Evolutionary conservation across 92 coral and sea anemone genomes (phyloP).

Genomic region (Palythoa grandiflora): DNA sequence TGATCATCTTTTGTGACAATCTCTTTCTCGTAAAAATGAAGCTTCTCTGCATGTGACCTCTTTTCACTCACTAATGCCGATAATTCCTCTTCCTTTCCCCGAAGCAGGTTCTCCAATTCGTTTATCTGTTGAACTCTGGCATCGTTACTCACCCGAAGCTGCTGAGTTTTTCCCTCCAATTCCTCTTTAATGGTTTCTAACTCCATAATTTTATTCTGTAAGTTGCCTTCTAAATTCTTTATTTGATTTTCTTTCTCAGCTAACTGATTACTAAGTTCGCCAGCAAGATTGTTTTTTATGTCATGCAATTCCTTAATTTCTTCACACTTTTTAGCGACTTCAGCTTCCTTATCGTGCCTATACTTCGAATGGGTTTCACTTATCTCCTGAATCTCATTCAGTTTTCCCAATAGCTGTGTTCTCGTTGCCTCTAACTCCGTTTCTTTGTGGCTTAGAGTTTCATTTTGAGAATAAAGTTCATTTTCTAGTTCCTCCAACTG

Average conservation of each 20-base stretch:
- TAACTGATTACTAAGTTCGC: conserved; percentile 57
- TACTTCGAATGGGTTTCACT: neutral
- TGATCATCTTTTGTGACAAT: conserved; percentile 58
- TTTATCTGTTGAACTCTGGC: conserved; percentile 6
- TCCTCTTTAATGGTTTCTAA: conserved; percentile 20
- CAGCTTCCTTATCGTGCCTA: conserved; percentile 49
- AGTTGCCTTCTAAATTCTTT: conserved; percentile 15
- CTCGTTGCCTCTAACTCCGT: conserved; percentile 39
- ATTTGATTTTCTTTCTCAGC: conserved; percentile 47
- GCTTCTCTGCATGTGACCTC: conserved; percentile 8
- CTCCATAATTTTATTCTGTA: conserved; percentile 2
- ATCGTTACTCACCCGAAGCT: conserved; percentile 3
- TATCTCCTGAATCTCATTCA: neutral
- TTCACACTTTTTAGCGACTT: conserved; percentile 57
- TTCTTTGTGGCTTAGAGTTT: conserved; percentile 51
- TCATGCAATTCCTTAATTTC: conserved; percentile 64
- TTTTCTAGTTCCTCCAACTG: conserved; percentile 60
- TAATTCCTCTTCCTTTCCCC: conserved; percentile 19
- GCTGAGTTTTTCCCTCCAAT: conserved; percentile 2
- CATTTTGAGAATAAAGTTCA: conserved; percentile 59
- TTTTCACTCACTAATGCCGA: conserved; percentile 11
- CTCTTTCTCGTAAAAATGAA: conserved; percentile 52
- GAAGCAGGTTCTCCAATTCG: conserved; percentile 29
- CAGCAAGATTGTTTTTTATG: conserved; percentile 55
- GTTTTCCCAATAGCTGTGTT: neutral